Conservation (phyloP, 2,888 invertebrate species). For the Mimumesa dahlbomi region DNA sequence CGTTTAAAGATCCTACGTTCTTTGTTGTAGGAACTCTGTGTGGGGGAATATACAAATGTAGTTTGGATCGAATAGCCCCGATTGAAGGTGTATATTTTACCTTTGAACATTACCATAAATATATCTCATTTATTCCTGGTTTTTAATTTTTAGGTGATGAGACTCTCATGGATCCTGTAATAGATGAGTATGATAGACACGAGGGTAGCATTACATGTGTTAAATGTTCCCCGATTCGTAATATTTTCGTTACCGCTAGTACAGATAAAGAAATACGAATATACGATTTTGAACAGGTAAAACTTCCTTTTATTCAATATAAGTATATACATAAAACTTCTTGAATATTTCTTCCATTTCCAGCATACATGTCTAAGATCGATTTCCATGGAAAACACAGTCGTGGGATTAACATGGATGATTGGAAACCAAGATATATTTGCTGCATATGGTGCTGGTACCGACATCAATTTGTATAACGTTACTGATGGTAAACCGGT, state of each 20-base stretch:
- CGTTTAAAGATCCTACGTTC: constrained; percentile 65
- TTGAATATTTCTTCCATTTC: constrained; percentile 8
- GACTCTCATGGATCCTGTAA: constrained; percentile 74
- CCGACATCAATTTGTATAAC: constrained; percentile 72
- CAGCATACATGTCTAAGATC: constrained; percentile 66
- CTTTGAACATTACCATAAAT: no score
- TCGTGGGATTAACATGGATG: constrained; percentile 73
- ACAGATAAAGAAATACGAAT: constrained; percentile 76
- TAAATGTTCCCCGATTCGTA: constrained; percentile 70
- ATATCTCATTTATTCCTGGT: neutral
- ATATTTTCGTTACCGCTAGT: constrained; percentile 72
- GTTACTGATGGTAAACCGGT: constrained; percentile 64
- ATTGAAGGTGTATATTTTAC: constrained; percentile 68
- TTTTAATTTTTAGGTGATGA: constrained; percentile 63
- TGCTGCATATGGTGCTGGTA: constrained; percentile 73
- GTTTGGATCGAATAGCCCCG: constrained; percentile 65
- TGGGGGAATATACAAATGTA: constrained; percentile 77
- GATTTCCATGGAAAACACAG: constrained; percentile 72
- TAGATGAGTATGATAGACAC: constrained; percentile 74
- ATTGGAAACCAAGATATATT: constrained; percentile 71
- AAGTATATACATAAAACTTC: neutral
- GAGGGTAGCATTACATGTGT: constrained; percentile 74
- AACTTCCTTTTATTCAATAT: no score
- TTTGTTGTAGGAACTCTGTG: constrained; percentile 77
- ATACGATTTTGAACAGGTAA: constrained; percentile 75